Evolutionary conservation across 2,113 vertebrate species (phyloP).

Genomic region (Podarcis muralis): DNA sequence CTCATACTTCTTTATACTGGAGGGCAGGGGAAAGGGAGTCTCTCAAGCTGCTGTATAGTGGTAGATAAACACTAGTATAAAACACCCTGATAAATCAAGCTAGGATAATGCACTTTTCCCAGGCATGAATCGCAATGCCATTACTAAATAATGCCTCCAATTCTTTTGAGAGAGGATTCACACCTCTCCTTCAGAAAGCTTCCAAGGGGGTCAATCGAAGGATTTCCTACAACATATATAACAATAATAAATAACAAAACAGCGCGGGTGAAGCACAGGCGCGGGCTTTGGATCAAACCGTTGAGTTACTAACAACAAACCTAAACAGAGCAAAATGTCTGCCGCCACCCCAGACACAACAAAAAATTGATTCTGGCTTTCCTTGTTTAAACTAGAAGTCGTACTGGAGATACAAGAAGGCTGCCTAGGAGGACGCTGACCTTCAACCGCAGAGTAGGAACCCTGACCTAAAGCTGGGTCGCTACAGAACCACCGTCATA

Average conservation of each 20-base stretch:
- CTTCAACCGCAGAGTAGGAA: too few relatives aligned
- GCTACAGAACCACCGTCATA: too few relatives aligned
- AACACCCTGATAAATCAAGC: too few relatives aligned
- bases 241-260: too few relatives aligned
- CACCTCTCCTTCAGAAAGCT: slow-evolving; percentile 14
- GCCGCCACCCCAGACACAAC: neutral
- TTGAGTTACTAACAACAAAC: neutral
- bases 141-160: slow-evolving; percentile 14
- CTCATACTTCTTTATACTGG: neutral
- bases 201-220: neutral
- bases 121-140: neutral
- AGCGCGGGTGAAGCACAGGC: neutral
- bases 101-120: slow-evolving; percentile 1
- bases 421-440: too few relatives aligned
- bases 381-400: neutral
- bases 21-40: neutral
- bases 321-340: neutral
- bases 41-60: neutral
- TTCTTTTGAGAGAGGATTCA: slow-evolving; percentile 31
- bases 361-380: neutral
- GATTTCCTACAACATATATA: neutral
- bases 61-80: neutral
- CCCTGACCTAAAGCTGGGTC: too few relatives aligned
- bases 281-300: neutral
- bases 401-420: neutral